phyloP scores from a whole-genome alignment of 2,113 vertebrate genomes.

The Solea senegalensis region DNA sequence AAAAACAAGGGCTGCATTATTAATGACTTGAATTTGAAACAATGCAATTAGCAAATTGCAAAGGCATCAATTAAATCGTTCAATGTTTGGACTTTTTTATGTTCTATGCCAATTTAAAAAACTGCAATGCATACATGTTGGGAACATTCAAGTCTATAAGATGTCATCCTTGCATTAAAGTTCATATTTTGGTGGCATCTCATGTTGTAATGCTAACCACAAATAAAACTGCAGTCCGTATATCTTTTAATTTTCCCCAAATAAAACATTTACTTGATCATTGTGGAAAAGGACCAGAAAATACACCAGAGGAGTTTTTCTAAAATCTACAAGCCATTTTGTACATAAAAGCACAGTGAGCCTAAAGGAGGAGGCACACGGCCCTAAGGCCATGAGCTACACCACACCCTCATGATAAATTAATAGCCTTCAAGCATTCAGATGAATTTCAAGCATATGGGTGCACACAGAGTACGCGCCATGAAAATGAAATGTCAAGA shows the following conservation, averaged over 20 bases:
- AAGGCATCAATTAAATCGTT: too few relatives aligned
- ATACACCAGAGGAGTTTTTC: slow-evolving; percentile 19
- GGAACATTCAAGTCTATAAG: too few relatives aligned
- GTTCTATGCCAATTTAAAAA: too few relatives aligned
- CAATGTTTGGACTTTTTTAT: too few relatives aligned
- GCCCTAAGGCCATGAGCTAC: slow-evolving; percentile 23
- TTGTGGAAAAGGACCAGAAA: slow-evolving; percentile 10
- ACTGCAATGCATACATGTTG: too few relatives aligned
- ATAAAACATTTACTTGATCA: not conserved
- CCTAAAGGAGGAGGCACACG: slow-evolving; percentile 6
- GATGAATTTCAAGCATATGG: slow-evolving; percentile 42
- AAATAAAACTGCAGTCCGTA: too few relatives aligned
- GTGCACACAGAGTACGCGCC: slow-evolving; percentile 13
- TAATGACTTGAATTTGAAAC: too few relatives aligned
- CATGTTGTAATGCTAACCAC: too few relatives aligned
- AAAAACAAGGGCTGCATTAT: slow-evolving; percentile 2
- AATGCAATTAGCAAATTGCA: too few relatives aligned
- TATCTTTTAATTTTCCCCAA: too few relatives aligned
- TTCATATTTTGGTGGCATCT: too few relatives aligned
- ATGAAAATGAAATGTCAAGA: slow-evolving; percentile 20
- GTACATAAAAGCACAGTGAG: slow-evolving; percentile 17
- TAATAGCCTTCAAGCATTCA: slow-evolving; percentile 35
- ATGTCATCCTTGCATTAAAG: too few relatives aligned
- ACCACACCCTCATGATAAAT: slow-evolving; percentile 43
- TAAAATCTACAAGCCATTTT: slow-evolving; percentile 20